phyloP scores from a whole-genome alignment of 2,113 vertebrate genomes.

The Macrotus californicus region DNA sequence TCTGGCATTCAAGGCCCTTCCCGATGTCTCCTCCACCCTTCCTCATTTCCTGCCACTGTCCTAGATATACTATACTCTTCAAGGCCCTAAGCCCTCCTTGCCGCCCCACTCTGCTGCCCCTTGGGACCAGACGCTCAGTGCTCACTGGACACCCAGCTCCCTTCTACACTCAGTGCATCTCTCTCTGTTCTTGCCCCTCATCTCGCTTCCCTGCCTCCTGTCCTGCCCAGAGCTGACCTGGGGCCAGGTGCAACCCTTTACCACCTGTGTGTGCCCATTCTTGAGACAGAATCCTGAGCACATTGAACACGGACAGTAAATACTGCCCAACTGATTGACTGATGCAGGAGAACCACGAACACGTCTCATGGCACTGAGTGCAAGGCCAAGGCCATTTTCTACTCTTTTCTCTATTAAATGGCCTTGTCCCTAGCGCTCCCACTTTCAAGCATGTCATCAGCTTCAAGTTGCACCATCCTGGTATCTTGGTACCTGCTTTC shows the following conservation, averaged over 20 bases:
- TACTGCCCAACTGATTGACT: background rate
- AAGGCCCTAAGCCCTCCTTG: background rate
- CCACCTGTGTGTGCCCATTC: background rate
- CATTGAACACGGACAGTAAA: fast-evolving
- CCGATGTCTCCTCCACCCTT: background rate
- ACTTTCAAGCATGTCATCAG: background rate
- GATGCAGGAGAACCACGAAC: background rate
- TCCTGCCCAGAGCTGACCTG: background rate
- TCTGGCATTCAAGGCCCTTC: background rate
- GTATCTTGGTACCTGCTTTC: background rate
- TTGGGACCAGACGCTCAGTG: background rate
- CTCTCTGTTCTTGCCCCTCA: background rate
- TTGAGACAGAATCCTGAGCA: background rate
- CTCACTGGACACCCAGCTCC: background rate
- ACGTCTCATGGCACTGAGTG: background rate
- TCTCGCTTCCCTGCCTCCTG: background rate
- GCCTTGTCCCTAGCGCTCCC: fast-evolving
- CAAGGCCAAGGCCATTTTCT: background rate
- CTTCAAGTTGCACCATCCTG: background rate
- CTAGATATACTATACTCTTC: background rate
- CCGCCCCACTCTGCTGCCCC: background rate
- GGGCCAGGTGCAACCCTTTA: background rate
- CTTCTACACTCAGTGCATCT: fast-evolving
- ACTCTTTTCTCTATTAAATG: background rate
- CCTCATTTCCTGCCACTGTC: background rate